These are phyloP conservation scores for Megaceryle maxima DNA, from an alignment of 2,113 vertebrate genomes.

Conservation along the genomic window DNA sequence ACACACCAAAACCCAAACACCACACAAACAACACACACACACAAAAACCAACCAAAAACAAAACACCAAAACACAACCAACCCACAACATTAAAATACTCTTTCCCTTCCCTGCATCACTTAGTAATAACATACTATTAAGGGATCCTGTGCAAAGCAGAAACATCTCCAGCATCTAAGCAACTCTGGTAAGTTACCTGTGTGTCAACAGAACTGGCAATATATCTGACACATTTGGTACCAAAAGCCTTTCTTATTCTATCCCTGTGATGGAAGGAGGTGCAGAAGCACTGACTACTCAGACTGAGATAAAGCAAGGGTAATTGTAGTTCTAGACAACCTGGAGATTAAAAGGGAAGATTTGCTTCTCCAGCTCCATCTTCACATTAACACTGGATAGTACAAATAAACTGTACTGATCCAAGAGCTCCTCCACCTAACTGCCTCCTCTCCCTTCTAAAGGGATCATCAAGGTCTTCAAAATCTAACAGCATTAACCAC, in stretches of 20 bases:
- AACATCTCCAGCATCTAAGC: not conserved
- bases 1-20: too few species aligned
- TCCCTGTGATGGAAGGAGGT: rapidly evolving
- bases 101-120: not conserved
- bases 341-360: not conserved
- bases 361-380: not conserved
- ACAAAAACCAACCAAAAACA: too few species aligned
- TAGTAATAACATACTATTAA: not conserved
- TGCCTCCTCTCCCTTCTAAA: not conserved
- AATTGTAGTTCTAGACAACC: not conserved
- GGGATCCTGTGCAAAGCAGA: not conserved
- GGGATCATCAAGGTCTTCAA: not conserved
- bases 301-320: not conserved
- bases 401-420: not conserved
- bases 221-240: not conserved
- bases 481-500: not conserved
- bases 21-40: too few species aligned
- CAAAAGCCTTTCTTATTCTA: not conserved
- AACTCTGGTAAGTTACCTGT: not conserved
- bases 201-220: not conserved
- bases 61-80: too few species aligned
- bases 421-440: not conserved
- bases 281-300: not conserved
- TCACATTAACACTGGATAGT: not conserved
- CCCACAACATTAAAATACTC: not conserved